These are phyloP conservation scores for Rhabdomys dilectus DNA, from an alignment of 2,113 vertebrate species.

Conservation along the genomic window DNA sequence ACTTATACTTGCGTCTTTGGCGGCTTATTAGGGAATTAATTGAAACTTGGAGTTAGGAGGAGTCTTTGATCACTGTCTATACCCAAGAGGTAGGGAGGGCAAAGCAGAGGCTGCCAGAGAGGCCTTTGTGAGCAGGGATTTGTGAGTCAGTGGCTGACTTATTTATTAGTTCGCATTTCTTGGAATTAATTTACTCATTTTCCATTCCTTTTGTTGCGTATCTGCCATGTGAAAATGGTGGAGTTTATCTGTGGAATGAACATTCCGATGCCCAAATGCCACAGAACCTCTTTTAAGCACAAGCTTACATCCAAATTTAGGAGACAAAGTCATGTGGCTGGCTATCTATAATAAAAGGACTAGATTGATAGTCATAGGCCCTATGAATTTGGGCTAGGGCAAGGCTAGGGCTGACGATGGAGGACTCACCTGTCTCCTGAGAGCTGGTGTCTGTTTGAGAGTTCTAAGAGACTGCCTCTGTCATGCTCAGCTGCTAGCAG, in stretches of 20 bases:
- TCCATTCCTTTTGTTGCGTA: not conserved
- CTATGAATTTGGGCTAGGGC: not conserved
- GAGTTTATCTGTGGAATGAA: not conserved
- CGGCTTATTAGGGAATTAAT: not conserved
- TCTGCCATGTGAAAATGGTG: not conserved
- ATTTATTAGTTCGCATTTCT: not conserved
- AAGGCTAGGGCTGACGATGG: not conserved
- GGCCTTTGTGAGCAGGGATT: not conserved
- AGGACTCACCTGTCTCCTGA: constrained; percentile 63
- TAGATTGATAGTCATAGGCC: not conserved
- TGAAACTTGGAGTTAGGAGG: not conserved
- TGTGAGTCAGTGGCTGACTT: not conserved
- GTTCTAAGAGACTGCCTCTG: not conserved
- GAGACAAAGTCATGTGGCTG: not conserved
- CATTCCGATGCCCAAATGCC: not conserved
- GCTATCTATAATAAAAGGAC: not conserved
- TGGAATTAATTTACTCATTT: not conserved
- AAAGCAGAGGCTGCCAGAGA: not conserved
- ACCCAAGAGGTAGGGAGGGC: not conserved
- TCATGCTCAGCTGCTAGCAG: constrained; percentile 42
- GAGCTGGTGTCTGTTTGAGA: constrained; percentile 25
- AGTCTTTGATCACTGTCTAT: not conserved
- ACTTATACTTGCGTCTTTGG: not conserved
- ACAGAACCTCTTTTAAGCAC: constrained; percentile 4
- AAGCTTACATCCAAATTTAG: not conserved